Evolutionary conservation across 2,888 invertebrate species (phyloP).

Genomic region (Ormyrus rosae): DNA sequence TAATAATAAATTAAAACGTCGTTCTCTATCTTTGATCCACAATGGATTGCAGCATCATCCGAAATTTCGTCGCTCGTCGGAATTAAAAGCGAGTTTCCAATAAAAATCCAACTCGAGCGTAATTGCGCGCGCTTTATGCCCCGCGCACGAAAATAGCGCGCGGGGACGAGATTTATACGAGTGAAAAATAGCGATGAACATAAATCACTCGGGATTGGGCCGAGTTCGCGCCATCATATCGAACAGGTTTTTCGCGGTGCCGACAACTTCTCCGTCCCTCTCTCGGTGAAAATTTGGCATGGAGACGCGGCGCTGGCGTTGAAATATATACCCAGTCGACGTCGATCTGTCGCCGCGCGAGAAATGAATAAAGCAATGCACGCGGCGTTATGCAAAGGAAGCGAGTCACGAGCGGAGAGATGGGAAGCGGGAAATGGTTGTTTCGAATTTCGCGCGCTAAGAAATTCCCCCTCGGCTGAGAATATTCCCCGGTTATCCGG

Average conservation of each 20-base stretch:
- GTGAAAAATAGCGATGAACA: constrained; percentile 44
- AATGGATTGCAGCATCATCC: too few relatives aligned
- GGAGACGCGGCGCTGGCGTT: constrained; percentile 41
- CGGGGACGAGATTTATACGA: constrained; percentile 39
- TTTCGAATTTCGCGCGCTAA: constrained; percentile 16
- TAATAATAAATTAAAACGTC: too few relatives aligned
- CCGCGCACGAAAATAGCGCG: constrained; percentile 20
- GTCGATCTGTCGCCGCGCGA: constrained; percentile 44
- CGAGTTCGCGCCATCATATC: constrained; percentile 26
- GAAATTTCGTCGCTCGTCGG: background rate
- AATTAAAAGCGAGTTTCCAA: constrained; percentile 24
- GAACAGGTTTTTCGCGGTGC: constrained; percentile 36
- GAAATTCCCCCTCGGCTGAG: background rate
- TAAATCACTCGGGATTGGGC: constrained; percentile 38
- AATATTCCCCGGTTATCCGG: too few relatives aligned
- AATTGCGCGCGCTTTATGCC: constrained; percentile 46
- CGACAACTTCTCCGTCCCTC: constrained; percentile 2
- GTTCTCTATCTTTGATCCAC: too few relatives aligned
- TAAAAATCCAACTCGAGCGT: constrained; percentile 42
- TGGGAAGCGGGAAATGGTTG: constrained; percentile 19
- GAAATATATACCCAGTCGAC: constrained; percentile 34
- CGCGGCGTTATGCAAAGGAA: background rate
- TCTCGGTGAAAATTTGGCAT: constrained; percentile 45
- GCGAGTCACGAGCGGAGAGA: background rate
- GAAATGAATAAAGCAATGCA: constrained; percentile 7